Evolutionary conservation across 2,797 vertebrate genomes (phyloP), one percentile per base, ranked within the genome.

Genomic region (Betta splendens): DNA sequence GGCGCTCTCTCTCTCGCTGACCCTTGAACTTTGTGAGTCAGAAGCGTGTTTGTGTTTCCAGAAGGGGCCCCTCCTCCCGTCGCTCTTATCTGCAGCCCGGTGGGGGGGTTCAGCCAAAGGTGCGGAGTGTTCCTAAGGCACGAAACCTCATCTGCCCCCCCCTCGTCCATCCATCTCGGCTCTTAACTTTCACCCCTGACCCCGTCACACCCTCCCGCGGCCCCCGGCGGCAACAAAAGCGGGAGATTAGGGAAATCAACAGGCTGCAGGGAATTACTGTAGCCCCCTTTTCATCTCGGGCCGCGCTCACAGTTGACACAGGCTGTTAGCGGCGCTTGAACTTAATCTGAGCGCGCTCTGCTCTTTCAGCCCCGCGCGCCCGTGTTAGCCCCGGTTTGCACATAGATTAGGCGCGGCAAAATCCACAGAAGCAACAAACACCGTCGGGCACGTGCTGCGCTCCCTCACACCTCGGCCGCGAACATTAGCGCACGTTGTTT

Each of bases 151-250:
- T 89, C 78, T 79, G 53, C 67, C 55, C 80, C 79, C 74, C 81
- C 71, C 65, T 75, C 71, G 71, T 76, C 57, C 64, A 67, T 87
- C 84, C 78, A 84, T 79, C 77, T 69, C 80, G 86, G 69, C 78
- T 87, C 87, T 89, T 87, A 88, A 85, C 85, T 90, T 90, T 91
- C 86, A 90, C 88, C 91, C 85, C 85, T 91, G 88, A 92, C 89
- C 89, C 84, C 44, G 82, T 86, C 85, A 85, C 88, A 86, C 84
- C 86, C 87, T 85, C 80, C 76, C 85, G 71, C 69, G 75, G 77
- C 85, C 69, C 83, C 72, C 84, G 84, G 83, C 71, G 83, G 81
- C 80, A 87, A 88, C 85, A 88, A 85, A 85, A 88, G 85, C 55
- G 74, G 79, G 70, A 88, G 85, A 87, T 87, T 90, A 89, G 82